Evolutionary conservation across 2,797 vertebrate genomes (phyloP).

Genomic region (Acestrorhynchus altus): DNA sequence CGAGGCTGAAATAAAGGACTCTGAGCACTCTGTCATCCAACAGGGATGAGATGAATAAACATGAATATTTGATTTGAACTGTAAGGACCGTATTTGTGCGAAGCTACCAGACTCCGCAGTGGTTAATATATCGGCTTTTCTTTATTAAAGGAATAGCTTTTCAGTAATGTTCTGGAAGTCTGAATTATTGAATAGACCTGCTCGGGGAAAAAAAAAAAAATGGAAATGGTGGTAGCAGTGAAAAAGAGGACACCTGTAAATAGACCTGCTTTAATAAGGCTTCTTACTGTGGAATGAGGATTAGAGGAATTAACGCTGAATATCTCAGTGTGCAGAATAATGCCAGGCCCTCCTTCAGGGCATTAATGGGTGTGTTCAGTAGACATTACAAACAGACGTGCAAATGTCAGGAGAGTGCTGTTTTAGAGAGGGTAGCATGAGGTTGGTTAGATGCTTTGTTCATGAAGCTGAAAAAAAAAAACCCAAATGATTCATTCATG

Average conservation of each 20-base stretch:
- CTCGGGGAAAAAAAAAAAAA: constrained; percentile 22
- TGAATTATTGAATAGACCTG: constrained; percentile 24
- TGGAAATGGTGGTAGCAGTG: not conserved
- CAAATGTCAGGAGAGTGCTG: not conserved
- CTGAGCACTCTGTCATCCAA: not conserved
- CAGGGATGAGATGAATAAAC: not conserved
- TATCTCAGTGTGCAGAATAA: constrained; percentile 28
- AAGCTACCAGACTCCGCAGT: not conserved
- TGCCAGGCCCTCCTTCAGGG: not conserved
- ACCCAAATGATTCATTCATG: too few species aligned
- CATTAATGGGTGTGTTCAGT: not conserved
- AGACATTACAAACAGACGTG: not conserved
- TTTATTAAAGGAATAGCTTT: constrained; percentile 30
- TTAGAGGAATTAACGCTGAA: constrained; percentile 38
- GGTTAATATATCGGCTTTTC: not conserved
- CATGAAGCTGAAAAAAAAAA: too few species aligned
- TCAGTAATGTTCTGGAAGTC: not conserved
- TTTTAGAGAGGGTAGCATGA: too few species aligned
- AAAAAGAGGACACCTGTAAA: constrained; percentile 4
- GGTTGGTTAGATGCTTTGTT: too few species aligned
- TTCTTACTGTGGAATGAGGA: not conserved
- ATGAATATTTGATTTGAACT: not conserved
- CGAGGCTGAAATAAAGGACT: not conserved
- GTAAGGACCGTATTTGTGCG: not conserved
- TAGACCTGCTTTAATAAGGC: not conserved